A percentile compares a stretch with the other conserved stretches of the same genome.
Conservation (phyloP, 2,797 vertebrate genomes). For the Sibirionetta formosa region DNA sequence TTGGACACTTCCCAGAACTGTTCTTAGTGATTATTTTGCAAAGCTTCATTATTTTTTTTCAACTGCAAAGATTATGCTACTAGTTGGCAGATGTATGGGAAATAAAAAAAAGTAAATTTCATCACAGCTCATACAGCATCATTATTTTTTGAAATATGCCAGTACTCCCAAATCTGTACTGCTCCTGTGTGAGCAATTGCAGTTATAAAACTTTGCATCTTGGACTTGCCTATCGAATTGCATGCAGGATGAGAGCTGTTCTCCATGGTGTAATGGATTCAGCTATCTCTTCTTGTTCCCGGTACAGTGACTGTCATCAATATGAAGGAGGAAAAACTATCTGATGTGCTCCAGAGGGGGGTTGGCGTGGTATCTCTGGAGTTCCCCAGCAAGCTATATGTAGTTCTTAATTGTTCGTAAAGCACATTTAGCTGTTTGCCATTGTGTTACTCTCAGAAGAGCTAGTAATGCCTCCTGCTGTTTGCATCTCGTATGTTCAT, state of each 20-base stretch:
- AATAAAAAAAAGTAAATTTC: not conserved
- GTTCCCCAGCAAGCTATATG: not conserved
- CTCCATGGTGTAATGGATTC: not conserved
- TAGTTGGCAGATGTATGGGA: not conserved
- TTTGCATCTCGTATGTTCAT: not conserved
- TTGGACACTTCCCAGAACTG: not conserved
- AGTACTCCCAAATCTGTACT: not conserved
- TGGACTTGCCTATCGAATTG: not conserved
- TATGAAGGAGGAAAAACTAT: not conserved
- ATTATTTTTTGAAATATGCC: conserved; percentile 11
- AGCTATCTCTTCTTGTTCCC: not conserved
- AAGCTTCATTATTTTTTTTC: not conserved
- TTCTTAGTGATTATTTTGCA: not conserved
- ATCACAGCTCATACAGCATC: not conserved
- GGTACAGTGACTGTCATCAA: not conserved
- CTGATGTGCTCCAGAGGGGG: not conserved
- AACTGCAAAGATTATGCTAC: not conserved
- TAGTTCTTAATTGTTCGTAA: not conserved
- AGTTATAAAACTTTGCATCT: not conserved
- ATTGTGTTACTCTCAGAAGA: not conserved
- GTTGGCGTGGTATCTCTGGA: not conserved
- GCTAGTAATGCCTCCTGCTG: not conserved
- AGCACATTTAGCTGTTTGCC: not conserved
- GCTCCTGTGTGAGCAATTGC: not conserved
- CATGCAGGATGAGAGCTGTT: not conserved